Evolutionary conservation across 2,888 invertebrate species (phyloP).

Genomic region (Agonopterix heracliana): DNA sequence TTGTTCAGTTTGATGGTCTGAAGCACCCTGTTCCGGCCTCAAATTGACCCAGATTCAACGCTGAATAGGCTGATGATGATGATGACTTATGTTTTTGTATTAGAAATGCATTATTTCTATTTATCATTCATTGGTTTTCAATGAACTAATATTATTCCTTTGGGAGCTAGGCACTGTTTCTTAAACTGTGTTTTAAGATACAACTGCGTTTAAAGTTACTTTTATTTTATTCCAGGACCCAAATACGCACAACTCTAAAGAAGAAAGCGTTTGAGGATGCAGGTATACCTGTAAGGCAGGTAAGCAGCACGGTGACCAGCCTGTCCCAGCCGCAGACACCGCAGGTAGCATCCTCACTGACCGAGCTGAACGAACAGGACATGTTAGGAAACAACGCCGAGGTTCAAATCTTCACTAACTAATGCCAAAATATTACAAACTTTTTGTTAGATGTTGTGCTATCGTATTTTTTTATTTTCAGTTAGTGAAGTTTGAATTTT

Average conservation of each 20-base stretch:
- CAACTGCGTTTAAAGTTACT: too few species aligned
- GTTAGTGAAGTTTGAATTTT: constrained; percentile 48
- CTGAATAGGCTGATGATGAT: too few species aligned
- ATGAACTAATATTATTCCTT: too few species aligned
- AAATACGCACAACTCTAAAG: constrained; percentile 89
- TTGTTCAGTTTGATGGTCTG: too few species aligned
- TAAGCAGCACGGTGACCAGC: constrained; percentile 71
- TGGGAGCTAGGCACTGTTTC: too few species aligned
- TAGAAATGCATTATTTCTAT: too few species aligned
- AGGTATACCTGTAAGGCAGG: constrained; percentile 83
- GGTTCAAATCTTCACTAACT: constrained; percentile 69
- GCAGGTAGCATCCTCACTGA: constrained; percentile 49
- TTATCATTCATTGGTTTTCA: too few species aligned
- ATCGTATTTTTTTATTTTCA: constrained; percentile 27
- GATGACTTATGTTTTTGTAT: too few species aligned
- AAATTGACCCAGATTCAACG: too few species aligned
- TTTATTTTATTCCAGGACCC: constrained; percentile 78
- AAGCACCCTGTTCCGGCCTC: too few species aligned
- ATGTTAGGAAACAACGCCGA: constrained; percentile 69
- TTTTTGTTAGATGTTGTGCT: constrained; percentile 31
- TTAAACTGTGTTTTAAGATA: too few species aligned
- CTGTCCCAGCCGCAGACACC: constrained; percentile 40
- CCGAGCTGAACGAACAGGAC: constrained; percentile 49
- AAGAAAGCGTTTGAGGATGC: constrained; percentile 93
- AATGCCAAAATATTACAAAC: constrained; percentile 20